These are phyloP conservation scores for Mormyrus iriodes DNA, from an alignment of 2,113 vertebrate species.

Conservation along the genomic window DNA sequence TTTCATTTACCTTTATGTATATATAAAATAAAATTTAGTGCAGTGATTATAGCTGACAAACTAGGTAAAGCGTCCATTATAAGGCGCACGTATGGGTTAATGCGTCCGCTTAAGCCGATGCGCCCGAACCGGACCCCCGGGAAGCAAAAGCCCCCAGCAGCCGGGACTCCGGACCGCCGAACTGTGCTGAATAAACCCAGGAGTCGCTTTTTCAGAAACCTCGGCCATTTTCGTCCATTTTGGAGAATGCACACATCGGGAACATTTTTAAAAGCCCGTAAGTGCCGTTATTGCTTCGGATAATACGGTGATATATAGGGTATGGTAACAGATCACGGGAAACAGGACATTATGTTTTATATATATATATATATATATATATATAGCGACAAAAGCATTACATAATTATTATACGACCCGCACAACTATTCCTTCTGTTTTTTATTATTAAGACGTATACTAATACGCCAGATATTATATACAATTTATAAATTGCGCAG, in stretches of 20 bases:
- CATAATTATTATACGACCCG: neutral
- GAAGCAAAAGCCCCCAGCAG: neutral
- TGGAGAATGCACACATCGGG: neutral
- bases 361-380: too few relatives aligned
- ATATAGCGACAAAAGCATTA: neutral
- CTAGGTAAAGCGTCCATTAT: neutral
- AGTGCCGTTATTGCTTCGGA: neutral
- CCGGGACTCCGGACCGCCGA: neutral
- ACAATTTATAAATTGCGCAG: neutral
- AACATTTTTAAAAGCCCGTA: neutral
- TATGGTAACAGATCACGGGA: neutral
- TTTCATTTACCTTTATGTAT: neutral
- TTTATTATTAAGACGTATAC: neutral
- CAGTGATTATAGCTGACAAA: neutral
- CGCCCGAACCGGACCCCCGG: neutral
- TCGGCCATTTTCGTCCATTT: neutral
- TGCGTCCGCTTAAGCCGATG: neutral
- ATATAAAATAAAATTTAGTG: neutral
- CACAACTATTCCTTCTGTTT: neutral
- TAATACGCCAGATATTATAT: neutral
- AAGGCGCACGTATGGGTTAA: neutral
- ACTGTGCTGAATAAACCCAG: slow-evolving; percentile 1
- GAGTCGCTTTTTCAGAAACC: neutral
- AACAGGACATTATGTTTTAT: neutral
- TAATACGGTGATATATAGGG: neutral